Evolutionary conservation across 2,797 vertebrate genomes (phyloP).

Genomic region (Bradypus variegatus): DNA sequence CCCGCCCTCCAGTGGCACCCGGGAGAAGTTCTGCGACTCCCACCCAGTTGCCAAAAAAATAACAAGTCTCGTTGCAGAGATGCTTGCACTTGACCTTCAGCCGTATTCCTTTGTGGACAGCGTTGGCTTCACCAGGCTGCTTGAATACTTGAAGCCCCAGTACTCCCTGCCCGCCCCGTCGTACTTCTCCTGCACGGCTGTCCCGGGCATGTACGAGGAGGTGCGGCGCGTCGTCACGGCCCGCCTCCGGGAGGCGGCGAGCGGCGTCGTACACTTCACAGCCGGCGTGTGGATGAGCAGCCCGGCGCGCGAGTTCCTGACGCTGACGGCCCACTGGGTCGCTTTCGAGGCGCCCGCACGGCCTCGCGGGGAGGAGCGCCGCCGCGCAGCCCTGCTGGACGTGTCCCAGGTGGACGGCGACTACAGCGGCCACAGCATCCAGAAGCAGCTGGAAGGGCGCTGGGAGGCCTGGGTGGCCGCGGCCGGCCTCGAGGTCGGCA

Average conservation of each 20-base stretch:
- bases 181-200: slow-evolving; percentile 95
- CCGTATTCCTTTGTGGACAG: slow-evolving; percentile 95
- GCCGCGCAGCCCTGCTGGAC: slow-evolving; percentile 91
- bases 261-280: slow-evolving; percentile 94
- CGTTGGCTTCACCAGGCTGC: slow-evolving; percentile 89
- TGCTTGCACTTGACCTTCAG: slow-evolving; percentile 99
- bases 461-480: slow-evolving; percentile 97
- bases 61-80: slow-evolving; percentile 95
- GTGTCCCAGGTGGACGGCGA: slow-evolving; percentile 93
- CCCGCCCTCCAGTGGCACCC: slow-evolving; percentile 79
- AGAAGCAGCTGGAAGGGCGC: slow-evolving; percentile 94
- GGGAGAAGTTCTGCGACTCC: slow-evolving; percentile 86
- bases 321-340: slow-evolving; percentile 96
- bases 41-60: slow-evolving; percentile 98
- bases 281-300: slow-evolving; percentile 95
- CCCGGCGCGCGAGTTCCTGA: slow-evolving; percentile 95
- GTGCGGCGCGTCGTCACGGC: slow-evolving; percentile 89
- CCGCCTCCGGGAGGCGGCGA: slow-evolving; percentile 93
- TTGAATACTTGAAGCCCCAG: slow-evolving; percentile 94
- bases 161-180: slow-evolving; percentile 91
- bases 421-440: slow-evolving; percentile 86
- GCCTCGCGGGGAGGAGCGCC: slow-evolving; percentile 90
- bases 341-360: slow-evolving; percentile 86
- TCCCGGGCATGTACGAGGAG: slow-evolving; percentile 94
- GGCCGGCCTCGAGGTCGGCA: slow-evolving; percentile 89